Evolutionary conservation across 2,113 vertebrate genomes (phyloP), one percentile per base, ranked within the genome.

Genomic region (Gymnocephalus cernua): DNA sequence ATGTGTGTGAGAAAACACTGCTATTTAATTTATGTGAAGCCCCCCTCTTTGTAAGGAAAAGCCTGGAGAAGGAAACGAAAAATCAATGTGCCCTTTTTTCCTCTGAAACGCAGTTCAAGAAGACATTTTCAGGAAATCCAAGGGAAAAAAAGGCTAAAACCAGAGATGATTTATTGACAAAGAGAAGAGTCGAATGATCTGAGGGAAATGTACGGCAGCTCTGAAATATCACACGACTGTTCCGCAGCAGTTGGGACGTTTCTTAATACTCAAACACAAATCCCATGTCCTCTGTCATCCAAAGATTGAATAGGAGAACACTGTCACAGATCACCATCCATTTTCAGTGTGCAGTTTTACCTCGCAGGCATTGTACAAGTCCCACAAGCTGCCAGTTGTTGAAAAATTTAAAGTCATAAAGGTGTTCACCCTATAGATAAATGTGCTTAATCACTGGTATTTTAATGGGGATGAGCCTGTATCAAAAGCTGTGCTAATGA

Each of bases 151-250:
- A 51, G 6, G 48, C 53, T 63, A 51, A 73, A 61, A 59, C 2
- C 35, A 3, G 32, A 50, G 35, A 50, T 48, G 61, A 41, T 50
- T 72, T n/a, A 41, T 32, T 74, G 62, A 41, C 27, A 5, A 35
- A 59, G 44, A 63, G 62, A 66, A 4, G 50, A 76, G 47, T 41
- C 0, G 4, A 29, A 23, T 1, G 14, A 27, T 74, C 29, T 8
- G 61, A 69, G 53, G 79, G 74, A 86, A 85, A 75, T 3, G 77
- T 54, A 66, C 11, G 84, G 88, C 91, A 89, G 86, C 89, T 90
- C 64, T 77, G 69, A 86, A 74, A 79, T 63, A 82, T 80, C 68
- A 50, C 79, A 29, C 0, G 58, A 75, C 56, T 75, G 70, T 77
- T 91, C 56, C 32, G 71, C 84, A 72, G 65, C 63, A 68, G n/a